A percentile compares a stretch with the other conserved stretches of the same genome.
Evolutionary conservation across 2,797 vertebrate genomes (phyloP).

Genomic region (Rhynchotus rufescens): DNA sequence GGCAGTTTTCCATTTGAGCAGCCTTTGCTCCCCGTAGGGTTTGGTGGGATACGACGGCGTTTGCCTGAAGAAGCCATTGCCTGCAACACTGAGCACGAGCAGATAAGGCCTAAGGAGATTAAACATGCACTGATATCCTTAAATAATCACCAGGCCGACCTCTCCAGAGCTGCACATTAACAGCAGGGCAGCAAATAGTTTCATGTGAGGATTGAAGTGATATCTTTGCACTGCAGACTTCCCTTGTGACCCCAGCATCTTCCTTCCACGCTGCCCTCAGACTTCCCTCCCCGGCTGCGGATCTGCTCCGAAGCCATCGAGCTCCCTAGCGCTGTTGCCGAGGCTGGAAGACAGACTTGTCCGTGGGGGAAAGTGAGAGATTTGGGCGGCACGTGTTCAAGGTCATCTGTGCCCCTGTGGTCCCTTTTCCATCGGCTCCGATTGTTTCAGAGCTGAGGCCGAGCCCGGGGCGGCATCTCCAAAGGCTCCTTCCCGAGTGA

Average conservation of each 20-base stretch:
- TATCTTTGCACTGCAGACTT: constrained; percentile 32
- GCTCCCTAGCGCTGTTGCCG: not conserved
- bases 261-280: constrained; percentile 14
- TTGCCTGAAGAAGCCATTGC: not conserved
- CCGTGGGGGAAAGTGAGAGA: not conserved
- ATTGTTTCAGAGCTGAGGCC: not conserved
- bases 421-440: not conserved
- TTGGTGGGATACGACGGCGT: not conserved
- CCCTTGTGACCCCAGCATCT: constrained; percentile 5
- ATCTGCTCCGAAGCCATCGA: not conserved
- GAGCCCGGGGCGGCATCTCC: not conserved
- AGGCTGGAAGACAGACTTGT: not conserved
- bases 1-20: not conserved
- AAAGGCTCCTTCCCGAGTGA: not conserved
- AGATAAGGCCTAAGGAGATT: constrained; percentile 15
- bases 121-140: not conserved
- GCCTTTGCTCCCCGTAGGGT: not conserved
- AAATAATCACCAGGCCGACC: not conserved
- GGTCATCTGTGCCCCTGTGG: not conserved
- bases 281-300: not conserved
- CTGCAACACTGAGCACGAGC: not conserved
- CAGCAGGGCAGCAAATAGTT: not conserved
- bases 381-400: not conserved
- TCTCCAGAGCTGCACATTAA: not conserved
- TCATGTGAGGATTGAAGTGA: not conserved